phyloP scores from a whole-genome alignment of 2,797 vertebrate species.

The Loris lydekkerianus region DNA sequence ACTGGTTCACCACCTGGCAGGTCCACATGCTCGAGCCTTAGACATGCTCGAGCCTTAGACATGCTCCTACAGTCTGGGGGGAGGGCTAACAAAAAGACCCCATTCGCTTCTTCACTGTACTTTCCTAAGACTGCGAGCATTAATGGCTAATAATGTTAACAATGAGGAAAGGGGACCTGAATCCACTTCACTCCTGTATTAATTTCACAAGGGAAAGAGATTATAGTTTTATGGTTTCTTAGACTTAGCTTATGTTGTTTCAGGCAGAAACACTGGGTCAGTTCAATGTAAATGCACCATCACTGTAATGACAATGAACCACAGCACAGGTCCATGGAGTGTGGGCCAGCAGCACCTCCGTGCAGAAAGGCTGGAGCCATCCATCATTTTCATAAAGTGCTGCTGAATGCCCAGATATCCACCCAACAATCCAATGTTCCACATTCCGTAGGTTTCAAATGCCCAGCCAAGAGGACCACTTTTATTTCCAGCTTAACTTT shows the following conservation, averaged over 20 bases:
- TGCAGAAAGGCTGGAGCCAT: background rate
- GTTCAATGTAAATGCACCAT: background rate
- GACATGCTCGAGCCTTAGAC: background rate
- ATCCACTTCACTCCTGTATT: background rate
- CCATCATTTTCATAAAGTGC: background rate
- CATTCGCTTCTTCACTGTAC: background rate
- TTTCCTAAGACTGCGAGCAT: background rate
- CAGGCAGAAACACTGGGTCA: background rate
- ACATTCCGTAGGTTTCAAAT: constrained; percentile 3
- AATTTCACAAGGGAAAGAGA: background rate
- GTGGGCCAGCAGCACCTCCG: background rate
- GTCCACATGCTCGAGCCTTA: background rate
- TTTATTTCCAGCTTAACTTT: constrained; percentile 45
- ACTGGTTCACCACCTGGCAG: background rate
- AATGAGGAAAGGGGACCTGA: background rate
- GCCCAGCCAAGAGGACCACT: background rate
- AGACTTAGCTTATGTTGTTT: background rate
- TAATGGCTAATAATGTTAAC: background rate
- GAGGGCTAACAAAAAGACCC: background rate
- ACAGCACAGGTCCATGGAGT: accelerated
- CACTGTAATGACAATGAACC: background rate
- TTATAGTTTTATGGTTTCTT: background rate
- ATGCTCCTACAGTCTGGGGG: background rate
- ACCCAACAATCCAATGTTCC: background rate
- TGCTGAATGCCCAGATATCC: background rate